Evolutionary conservation across 2,797 vertebrate species (phyloP).

Genomic region (Nannoperca australis): DNA sequence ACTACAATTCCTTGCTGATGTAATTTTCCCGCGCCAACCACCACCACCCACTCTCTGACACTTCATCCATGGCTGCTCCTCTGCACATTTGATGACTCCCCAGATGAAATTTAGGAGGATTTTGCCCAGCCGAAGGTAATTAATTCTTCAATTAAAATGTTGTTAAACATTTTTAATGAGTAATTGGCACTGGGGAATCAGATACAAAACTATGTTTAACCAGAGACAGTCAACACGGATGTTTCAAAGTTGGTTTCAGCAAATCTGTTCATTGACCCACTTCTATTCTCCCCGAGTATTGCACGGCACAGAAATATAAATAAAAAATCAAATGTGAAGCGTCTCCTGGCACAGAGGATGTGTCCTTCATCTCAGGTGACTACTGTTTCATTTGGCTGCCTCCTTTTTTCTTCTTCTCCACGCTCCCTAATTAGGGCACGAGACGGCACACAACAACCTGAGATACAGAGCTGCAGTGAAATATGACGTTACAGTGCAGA

Average conservation of each 20-base stretch:
- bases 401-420: constrained; percentile 52
- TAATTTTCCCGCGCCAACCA: constrained; percentile 72
- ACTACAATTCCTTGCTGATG: constrained; percentile 72
- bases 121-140: constrained; percentile 89
- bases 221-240: constrained; percentile 84
- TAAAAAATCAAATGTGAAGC: constrained; percentile 82
- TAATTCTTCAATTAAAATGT: constrained; percentile 93
- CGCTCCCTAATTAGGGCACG: constrained; percentile 85
- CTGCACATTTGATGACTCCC: constrained; percentile 84
- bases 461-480: constrained; percentile 50
- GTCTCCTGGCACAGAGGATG: constrained; percentile 81
- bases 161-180: constrained; percentile 93
- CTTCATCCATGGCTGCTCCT: constrained; percentile 71
- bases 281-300: constrained; percentile 73
- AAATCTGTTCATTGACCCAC: constrained; percentile 86
- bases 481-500: constrained; percentile 67
- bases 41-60: constrained; percentile 64
- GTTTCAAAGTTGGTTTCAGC: constrained; percentile 84
- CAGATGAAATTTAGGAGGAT: constrained; percentile 88
- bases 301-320: constrained; percentile 80
- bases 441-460: constrained; percentile 82
- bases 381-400: constrained; percentile 78
- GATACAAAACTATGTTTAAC: constrained; percentile 88
- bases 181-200: constrained; percentile 85
- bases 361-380: constrained; percentile 89